Percentiles rank a stretch among this genome's conserved stretches.
phyloP scores from a whole-genome alignment of 2,888 invertebrate species.

The Mermis nigrescens region DNA sequence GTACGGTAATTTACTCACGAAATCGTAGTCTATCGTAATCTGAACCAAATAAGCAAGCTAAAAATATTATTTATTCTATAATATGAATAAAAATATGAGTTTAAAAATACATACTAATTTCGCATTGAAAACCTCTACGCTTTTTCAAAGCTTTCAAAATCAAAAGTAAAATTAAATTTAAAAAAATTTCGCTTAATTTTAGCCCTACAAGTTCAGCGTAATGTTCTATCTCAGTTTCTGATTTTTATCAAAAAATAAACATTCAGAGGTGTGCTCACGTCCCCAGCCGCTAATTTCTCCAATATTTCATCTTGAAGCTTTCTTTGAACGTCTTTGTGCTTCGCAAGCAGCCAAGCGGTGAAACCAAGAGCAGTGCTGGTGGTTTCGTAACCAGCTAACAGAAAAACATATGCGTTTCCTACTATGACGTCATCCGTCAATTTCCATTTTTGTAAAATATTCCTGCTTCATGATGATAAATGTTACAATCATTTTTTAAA shows the following conservation, averaged over 20 bases:
- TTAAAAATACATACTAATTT: no score
- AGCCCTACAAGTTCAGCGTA: background rate
- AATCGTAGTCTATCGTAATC: constrained; percentile 15
- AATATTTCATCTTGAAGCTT: constrained; percentile 36
- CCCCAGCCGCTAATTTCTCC: constrained; percentile 20
- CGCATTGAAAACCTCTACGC: no score
- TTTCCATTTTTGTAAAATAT: background rate
- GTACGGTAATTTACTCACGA: constrained; percentile 20
- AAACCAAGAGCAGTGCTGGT: constrained; percentile 38
- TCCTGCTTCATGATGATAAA: background rate
- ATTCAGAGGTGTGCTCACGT: no score
- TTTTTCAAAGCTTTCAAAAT: no score
- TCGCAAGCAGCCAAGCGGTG: constrained; percentile 37
- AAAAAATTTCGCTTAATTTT: background rate
- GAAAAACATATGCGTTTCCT: constrained; percentile 27
- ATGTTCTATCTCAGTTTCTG: no score
- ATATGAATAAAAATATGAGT: no score
- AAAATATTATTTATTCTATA: no score
- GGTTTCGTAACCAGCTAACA: constrained; percentile 41
- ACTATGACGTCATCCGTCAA: background rate
- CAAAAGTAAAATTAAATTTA: no score
- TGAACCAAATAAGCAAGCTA: background rate
- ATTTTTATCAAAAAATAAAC: no score
- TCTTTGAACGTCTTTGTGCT: constrained; percentile 36
- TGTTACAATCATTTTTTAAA: background rate